Base-by-base conservation (phyloP, 2,113 vertebrate genomes). In the Hipposideros armiger region DNA sequence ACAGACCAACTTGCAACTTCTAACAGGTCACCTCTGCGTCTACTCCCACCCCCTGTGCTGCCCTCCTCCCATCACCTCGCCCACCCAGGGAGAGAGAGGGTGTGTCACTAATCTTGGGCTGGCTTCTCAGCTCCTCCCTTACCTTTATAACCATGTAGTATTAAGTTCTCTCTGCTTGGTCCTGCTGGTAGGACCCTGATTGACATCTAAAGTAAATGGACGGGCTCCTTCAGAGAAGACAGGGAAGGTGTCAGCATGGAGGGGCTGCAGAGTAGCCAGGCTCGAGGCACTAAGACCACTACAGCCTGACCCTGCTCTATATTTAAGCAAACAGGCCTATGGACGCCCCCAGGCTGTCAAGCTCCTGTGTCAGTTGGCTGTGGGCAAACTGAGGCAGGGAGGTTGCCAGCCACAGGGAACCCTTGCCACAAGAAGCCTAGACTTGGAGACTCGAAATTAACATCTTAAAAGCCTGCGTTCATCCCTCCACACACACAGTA, bases 21-120 rank as follows among this genome's bases (percentile, higher is more conserved):
- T 30, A 6, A 14, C 5, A 45, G 42, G 77, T 14, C 76, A 90
- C 36, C 60, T 11, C 76, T 28, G 28, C 0, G 2, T 11, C 11
- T 11, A 7, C 3, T n/a, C 42, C 9, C 26, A 4, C 9, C 40
- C 11, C 30, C 11, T 5, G 7, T 0, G 0, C 4, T 1, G 22
- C 14, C 36, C 16, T 14, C 14, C 10, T 1, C 1, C 8, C 11
- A 3, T 13, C 0, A 0, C 28, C 22, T 42, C 24, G 26, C 9
- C 58, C 3, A 11, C 20, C 11, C 24, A 6, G 45, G 42, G 20
- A 26, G 28, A 26, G 3, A 8, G 16, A 32, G 32, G n/a, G 7
- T 60, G 52, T 4, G 14, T 40, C 47, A 2, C 87, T 30, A 2
- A 2, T 60, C 52, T 58, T 67, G 11, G 62, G 56, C n/a, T 28